These are phyloP conservation scores for Potorous gilbertii DNA, from an alignment of 2,797 vertebrate species.

Conservation along the genomic window DNA sequence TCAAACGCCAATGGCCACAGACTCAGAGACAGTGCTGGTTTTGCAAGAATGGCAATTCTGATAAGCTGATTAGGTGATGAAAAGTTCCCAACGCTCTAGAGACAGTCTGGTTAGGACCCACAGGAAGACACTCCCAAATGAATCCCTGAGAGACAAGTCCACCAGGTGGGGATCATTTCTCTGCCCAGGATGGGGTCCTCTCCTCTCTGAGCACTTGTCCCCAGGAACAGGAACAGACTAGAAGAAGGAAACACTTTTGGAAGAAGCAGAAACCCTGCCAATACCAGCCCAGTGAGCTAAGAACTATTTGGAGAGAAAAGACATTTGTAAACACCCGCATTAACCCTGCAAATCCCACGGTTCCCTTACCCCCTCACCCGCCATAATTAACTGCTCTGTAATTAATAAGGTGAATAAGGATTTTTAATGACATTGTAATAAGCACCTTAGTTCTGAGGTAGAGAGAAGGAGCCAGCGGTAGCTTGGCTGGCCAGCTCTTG, in stretches of 20 bases:
- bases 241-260: neutral
- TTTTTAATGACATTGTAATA: constrained; percentile 79
- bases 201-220: neutral
- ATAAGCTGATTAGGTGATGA: constrained; percentile 20
- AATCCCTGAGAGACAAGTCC: neutral
- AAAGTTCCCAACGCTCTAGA: constrained; percentile 12
- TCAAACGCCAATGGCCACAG: neutral
- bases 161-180: neutral
- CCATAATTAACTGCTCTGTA: constrained; percentile 77
- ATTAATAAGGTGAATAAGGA: constrained; percentile 82
- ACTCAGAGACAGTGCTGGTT: constrained; percentile 24
- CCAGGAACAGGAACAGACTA: neutral
- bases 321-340: constrained; percentile 33
- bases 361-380: constrained; percentile 73
- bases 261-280: constrained; percentile 4
- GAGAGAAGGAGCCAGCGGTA: constrained; percentile 46
- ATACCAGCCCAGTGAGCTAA: neutral
- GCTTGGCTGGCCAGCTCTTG: constrained; percentile 12
- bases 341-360: constrained; percentile 61
- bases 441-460: constrained; percentile 49
- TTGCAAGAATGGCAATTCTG: constrained; percentile 6
- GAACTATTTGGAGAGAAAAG: constrained; percentile 27
- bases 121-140: neutral
- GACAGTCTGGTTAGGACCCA: neutral
- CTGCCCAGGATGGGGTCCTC: neutral